Evolutionary conservation across 2,797 vertebrate species (phyloP), one percentile per base, ranked within the genome.

Genomic region (Alexandromys oeconomus): DNA sequence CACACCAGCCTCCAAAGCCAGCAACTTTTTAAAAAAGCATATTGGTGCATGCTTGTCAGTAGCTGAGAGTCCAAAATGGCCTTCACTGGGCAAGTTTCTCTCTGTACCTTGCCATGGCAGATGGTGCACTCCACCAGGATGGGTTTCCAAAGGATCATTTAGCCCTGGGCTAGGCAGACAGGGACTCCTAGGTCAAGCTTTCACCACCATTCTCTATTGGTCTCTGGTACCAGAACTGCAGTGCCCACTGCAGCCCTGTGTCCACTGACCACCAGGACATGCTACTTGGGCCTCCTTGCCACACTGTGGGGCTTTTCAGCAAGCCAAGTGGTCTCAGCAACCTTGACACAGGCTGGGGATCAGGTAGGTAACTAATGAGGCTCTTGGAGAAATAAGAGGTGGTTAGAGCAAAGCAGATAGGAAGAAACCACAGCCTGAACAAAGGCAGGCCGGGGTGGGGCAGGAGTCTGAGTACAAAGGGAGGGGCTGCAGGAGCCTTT

Each of bases 1-100:
- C 5, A 46, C 0, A 8, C 1, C 61, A 37, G 25, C 29, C 7
- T 43, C 34, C 4, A 25, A 29, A 29, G n/a, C 13, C 17, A 29
- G 43, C 1, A 0, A 29, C 6, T 0, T 11, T n/a, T 71, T 8
- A 6, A 12, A 25, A 48, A 10, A 40, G 69, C 5, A 31, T 7
- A 34, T 9, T 4, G 0, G 31, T 12, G 2, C 21, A 6, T 6
- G 6, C 12, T 19, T 48, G n/a, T 23, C 51, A n/a, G 13, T 1
- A 40, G 21, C 37, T 8, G 2, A 4, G 65, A 48, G 27, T 25
- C 21, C 29, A 19, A 1, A 40, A 21, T 11, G 54, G 40, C 12
- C 29, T 54, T 40, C 34, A 11, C 23, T 40, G 25, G 81, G 27
- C 34, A 21, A 29, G 23, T 12, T 46, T 76, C 65, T 34, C 43